Base-by-base conservation (phyloP, 2,888 invertebrate species). In the Zeuzera pyrina region DNA sequence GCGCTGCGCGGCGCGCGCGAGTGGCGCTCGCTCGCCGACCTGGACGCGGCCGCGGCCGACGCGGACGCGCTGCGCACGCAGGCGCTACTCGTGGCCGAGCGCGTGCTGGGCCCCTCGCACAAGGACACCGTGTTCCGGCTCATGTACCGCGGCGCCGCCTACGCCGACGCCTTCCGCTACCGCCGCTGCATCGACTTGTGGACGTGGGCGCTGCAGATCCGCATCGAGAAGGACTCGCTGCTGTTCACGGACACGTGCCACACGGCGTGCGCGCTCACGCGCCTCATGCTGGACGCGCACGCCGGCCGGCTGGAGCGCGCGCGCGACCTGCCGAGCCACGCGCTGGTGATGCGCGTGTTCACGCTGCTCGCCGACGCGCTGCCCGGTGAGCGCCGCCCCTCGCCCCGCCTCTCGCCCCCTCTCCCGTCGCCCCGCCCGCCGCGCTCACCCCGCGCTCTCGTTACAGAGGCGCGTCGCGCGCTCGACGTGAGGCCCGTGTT, bases 101-200 rank as follows among this genome's bases (percentile, higher is more conserved):
- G 97, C 52, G 91, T 97, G 53, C 85, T 97, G 13, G 96, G 96
- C 1, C 86, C 89, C 1, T 79, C 87, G 46, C 96, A 97, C 76
- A 93, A 93, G 67, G 96, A 97, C 69, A 92, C 93, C 35, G 87
- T 95, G 36, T 95, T 91, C 71, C 85, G 91, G 28, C 74, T 91
- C 39, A 90, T 90, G 86, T 90, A 87, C 66, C 78, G 91, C 40
- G 92, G 91, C 32, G 91, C 91, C 1, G 86, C 89, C 0, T 91
- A 90, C 67, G 91, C 89, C 3, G 91, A 91, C 60, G 86, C 89
- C 14, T 71, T 88, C 57, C 86, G 89, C 33, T 91, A 93, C 69
- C 93, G 93, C 68, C 86, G 91, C 41, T 95, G 95, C 73, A 90
- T 94, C 42, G 93, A 94, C 66, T 84, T 96, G 34, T 97, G 96